Conservation (phyloP, 2,888 invertebrate genomes). For the Beris morrisii region DNA sequence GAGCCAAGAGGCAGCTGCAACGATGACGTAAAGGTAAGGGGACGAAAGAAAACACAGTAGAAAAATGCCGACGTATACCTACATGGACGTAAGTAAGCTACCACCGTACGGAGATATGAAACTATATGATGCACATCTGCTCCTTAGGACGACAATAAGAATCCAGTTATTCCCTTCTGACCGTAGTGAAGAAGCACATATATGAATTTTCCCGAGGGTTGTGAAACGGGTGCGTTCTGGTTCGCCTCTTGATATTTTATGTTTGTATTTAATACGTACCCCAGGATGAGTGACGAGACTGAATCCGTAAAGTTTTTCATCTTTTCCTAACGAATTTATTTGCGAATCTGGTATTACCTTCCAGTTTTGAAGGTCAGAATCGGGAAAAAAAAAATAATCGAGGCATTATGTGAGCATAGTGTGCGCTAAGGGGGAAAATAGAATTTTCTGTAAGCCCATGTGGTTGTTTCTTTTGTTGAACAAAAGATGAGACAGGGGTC, state of each 20-base stretch:
- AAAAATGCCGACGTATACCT: conserved; percentile 22
- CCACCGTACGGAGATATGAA: too few species aligned
- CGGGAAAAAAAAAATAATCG: background rate
- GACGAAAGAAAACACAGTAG: conserved; percentile 26
- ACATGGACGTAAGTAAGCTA: conserved; percentile 10
- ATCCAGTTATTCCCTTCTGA: conserved; percentile 32
- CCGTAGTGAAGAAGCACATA: background rate
- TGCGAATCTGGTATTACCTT: conserved; percentile 6
- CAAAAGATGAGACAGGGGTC: conserved; percentile 28
- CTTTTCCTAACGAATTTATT: conserved; percentile 15
- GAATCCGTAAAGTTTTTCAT: conserved; percentile 19
- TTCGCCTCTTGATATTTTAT: too few species aligned
- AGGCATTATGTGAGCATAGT: conserved; percentile 8
- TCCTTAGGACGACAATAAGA: conserved; percentile 34
- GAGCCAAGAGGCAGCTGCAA: conserved; percentile 33
- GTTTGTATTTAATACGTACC: too few species aligned
- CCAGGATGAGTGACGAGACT: conserved; percentile 1
- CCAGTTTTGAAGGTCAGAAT: conserved; percentile 14
- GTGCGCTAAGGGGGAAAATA: background rate
- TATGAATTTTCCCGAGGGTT: too few species aligned
- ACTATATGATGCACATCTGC: conserved; percentile 32
- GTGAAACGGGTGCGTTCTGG: too few species aligned
- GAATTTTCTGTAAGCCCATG: conserved; percentile 2
- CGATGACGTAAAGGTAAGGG: conserved; percentile 34
- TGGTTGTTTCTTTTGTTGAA: conserved; percentile 19